Base-by-base conservation (phyloP, 1,140 invertebrate species). In the Drosophila mauritiana region DNA sequence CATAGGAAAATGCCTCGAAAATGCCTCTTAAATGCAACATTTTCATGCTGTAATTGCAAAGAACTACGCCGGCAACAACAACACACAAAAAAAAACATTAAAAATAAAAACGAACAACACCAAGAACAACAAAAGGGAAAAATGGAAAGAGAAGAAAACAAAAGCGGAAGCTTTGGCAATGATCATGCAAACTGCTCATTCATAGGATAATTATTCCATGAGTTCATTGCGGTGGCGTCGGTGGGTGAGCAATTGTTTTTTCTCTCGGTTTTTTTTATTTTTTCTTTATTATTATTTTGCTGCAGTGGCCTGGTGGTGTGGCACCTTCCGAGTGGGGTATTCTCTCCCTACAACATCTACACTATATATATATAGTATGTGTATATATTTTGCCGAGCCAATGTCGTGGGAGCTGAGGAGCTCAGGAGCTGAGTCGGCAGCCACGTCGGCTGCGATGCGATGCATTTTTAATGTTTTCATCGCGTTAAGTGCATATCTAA, bases 171-270 rank as follows among this genome's bases (percentile, higher is more conserved):
- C 84, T 88, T 88, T 84, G 84, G 84, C 84, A 88, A 88, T 88
- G 84, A 88, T 88, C 84, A 88, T 88, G 84, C 84, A 88, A 88
- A 84, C 84, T 88, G 84, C 84, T 88, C 84, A 84, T 88, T 88
- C 84, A 89, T 88, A 84, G 84, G 84, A 88, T 88, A 89, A 88
- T 88, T 88, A 88, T 88, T 88, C 84, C 84, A 88, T 88, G 84
- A 89, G 84, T 84, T 85, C 81, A 85, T 79, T 72, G 65, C 54
- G 73, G 39, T 59, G 67, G 45, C 67, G 53, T 58, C 54, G 69
- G 67, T 51, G 61, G 73, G 65, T 72, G 68, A 72, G 68, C 68
- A 72, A 72, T 72, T 70, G 68, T 70, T 69, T 56, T 36, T 61
- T 65, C 4, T 39, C 13, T 13, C 20, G 20, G 20, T 39, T 13